These are phyloP conservation scores for Ammodytes dubius DNA, from an alignment of 2,113 vertebrate genomes.

Conservation along the genomic window DNA sequence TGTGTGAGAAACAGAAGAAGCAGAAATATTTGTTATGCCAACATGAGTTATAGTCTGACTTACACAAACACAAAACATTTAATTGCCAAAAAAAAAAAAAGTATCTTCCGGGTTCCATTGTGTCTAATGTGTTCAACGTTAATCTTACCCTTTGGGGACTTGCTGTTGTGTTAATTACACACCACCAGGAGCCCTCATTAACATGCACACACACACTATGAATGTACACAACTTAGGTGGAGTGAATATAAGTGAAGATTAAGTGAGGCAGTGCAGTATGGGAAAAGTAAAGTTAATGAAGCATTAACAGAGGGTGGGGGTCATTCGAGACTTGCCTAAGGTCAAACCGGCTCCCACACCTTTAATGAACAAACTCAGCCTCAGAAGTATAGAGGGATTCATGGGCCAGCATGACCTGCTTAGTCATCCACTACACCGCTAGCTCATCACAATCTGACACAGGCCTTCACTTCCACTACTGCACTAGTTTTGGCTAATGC, in stretches of 20 bases:
- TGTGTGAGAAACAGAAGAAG: conserved; percentile 62
- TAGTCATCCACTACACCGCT: conserved; percentile 66
- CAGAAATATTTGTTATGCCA: conserved; percentile 72
- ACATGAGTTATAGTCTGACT: conserved; percentile 73
- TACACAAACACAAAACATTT: conserved; percentile 68
- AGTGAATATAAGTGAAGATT: conserved; percentile 36
- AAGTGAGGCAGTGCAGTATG: conserved; percentile 52
- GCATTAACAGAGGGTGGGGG: conserved; percentile 56
- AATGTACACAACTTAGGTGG: conserved; percentile 62
- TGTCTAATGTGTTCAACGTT: conserved; percentile 84
- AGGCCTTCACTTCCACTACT: conserved; percentile 34
- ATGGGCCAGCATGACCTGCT: conserved; percentile 53
- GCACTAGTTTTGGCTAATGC: conserved; percentile 51
- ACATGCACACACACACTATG: conserved; percentile 68
- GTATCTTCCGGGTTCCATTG: conserved; percentile 80
- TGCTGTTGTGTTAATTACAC: conserved; percentile 86
- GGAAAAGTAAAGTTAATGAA: conserved; percentile 67
- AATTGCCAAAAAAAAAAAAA: conserved; percentile 67
- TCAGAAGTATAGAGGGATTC: conserved; percentile 32
- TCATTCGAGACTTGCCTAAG: conserved; percentile 63
- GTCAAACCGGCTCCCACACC: conserved; percentile 67
- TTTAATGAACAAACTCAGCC: conserved; percentile 70
- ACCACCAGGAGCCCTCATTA: conserved; percentile 84
- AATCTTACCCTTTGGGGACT: conserved; percentile 86
- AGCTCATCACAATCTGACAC: conserved; percentile 62